Percentiles rank a stretch among this genome's conserved stretches.
Evolutionary conservation across 2,113 vertebrate species (phyloP).

Genomic region (Phaetusa simplex): DNA sequence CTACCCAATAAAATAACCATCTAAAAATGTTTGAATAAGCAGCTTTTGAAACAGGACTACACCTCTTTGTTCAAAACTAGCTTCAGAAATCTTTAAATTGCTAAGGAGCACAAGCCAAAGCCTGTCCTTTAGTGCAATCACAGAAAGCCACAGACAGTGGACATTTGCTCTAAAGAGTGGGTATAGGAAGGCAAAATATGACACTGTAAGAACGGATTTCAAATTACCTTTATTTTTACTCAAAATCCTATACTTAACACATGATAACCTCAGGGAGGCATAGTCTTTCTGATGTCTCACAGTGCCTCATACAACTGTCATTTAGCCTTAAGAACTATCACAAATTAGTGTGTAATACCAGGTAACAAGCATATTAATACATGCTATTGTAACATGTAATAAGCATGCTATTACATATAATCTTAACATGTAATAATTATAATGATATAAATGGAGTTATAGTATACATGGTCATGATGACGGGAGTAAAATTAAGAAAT

Average conservation of each 20-base stretch:
- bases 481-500: background rate
- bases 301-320: background rate
- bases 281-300: background rate
- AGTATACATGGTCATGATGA: background rate
- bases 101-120: background rate
- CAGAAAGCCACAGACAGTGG: slow-evolving; percentile 2
- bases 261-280: background rate
- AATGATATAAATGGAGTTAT: background rate
- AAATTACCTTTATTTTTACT: slow-evolving; percentile 1
- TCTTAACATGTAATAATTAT: background rate
- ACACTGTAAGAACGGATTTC: background rate
- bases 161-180: background rate
- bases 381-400: background rate
- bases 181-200: background rate
- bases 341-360: background rate
- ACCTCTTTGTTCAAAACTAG: slow-evolving; percentile 16
- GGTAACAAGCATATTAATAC: background rate
- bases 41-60: slow-evolving; percentile 2
- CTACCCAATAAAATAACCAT: slow-evolving; percentile 33
- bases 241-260: background rate
- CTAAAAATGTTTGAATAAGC: slow-evolving; percentile 46
- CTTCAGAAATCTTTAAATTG: slow-evolving; percentile 27
- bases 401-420: background rate
- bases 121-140: background rate
- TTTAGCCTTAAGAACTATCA: background rate